phyloP scores from a whole-genome alignment of 2,888 invertebrate genomes.

The Drosophila emarginata region DNA sequence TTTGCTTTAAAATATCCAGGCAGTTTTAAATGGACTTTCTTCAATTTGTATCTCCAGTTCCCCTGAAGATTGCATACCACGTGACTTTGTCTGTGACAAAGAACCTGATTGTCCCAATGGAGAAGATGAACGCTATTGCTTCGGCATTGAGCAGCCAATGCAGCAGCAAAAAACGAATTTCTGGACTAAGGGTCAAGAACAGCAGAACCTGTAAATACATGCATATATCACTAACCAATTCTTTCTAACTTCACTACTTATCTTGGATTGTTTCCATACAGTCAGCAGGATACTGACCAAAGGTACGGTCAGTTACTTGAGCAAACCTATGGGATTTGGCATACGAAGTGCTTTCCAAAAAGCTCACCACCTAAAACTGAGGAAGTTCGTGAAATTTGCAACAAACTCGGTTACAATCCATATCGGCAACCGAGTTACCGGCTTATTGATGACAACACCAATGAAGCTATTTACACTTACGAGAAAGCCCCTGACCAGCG shows the following conservation, averaged over 20 bases:
- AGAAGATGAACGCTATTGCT: slow-evolving; percentile 88
- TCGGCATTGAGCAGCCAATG: slow-evolving; percentile 82
- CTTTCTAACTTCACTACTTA: neutral
- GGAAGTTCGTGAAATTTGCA: slow-evolving; percentile 85
- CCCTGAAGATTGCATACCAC: slow-evolving; percentile 86
- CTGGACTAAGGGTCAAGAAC: slow-evolving; percentile 28
- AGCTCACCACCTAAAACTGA: slow-evolving; percentile 83
- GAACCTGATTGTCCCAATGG: slow-evolving; percentile 88
- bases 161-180: slow-evolving; percentile 47
- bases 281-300: slow-evolving; percentile 34
- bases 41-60: slow-evolving; percentile 52
- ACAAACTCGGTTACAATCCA: slow-evolving; percentile 85
- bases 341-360: slow-evolving; percentile 87
- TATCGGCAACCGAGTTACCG: slow-evolving; percentile 80
- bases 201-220: slow-evolving; percentile 11
- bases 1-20: too few species aligned
- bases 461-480: slow-evolving; percentile 67
- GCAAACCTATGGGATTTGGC: slow-evolving; percentile 88
- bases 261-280: neutral
- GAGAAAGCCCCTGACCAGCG: slow-evolving; percentile 61
- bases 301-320: slow-evolving; percentile 87
- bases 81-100: slow-evolving; percentile 91
- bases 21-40: neutral
- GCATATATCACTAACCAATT: too few species aligned
- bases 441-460: slow-evolving; percentile 75